phyloP scores from a whole-genome alignment of 2,113 vertebrate genomes.

The Boulengeromyrus knoepffleri region DNA sequence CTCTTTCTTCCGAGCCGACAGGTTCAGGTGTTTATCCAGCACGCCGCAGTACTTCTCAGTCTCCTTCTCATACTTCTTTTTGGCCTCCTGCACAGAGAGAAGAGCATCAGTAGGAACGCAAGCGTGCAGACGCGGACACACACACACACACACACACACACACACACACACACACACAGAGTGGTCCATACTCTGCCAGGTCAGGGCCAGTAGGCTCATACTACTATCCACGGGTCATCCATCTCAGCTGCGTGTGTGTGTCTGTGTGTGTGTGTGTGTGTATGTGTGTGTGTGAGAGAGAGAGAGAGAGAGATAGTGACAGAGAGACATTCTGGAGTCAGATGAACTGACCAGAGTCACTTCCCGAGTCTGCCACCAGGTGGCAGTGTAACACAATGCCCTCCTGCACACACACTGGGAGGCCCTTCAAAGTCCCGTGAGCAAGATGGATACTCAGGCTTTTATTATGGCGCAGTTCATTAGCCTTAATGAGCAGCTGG shows the following conservation, averaged over 20 bases:
- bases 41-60: conserved; percentile 92
- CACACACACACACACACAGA: neutral
- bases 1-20: conserved; percentile 94
- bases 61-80: conserved; percentile 96
- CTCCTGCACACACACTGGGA: neutral
- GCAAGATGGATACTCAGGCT: neutral
- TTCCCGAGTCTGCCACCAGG: neutral
- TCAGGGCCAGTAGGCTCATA: neutral
- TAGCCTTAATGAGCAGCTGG: neutral
- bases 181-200: neutral
- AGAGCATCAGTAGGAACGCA: too few relatives aligned
- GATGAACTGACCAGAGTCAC: neutral
- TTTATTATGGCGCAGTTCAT: neutral
- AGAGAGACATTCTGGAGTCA: neutral
- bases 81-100: conserved; percentile 72
- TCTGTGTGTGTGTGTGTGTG: neutral
- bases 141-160: neutral
- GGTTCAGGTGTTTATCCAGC: conserved; percentile 89
- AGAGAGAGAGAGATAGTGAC: neutral
- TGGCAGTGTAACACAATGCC: neutral
- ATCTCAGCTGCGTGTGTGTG: neutral
- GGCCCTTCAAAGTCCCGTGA: neutral
- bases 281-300: neutral
- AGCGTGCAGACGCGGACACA: too few relatives aligned
- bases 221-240: neutral